These are phyloP conservation scores for Pyrochroa serraticornis DNA, from an alignment of 2,888 invertebrate species.

Conservation along the genomic window DNA sequence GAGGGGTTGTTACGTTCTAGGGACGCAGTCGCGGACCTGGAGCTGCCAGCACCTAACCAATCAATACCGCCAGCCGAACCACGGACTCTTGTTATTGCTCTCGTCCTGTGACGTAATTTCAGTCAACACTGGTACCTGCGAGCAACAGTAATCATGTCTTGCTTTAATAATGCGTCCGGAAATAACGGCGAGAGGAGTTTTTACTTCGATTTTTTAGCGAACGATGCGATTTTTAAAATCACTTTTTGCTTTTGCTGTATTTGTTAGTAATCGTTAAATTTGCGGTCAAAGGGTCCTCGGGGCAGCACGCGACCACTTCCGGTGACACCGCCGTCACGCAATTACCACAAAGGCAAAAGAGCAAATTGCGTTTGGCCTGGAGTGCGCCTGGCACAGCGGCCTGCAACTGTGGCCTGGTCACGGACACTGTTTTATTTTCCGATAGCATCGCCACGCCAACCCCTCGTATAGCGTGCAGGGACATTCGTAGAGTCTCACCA, in stretches of 20 bases:
- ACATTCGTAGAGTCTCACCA: neutral
- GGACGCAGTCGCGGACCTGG: conserved; percentile 61
- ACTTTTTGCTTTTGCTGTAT: neutral
- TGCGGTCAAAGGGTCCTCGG: conserved; percentile 34
- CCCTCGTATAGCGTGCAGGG: neutral
- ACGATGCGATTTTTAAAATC: conserved; percentile 6
- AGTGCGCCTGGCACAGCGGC: conserved; percentile 39
- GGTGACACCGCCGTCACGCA: conserved; percentile 40
- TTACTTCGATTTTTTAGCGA: neutral
- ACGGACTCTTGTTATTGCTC: conserved; percentile 49
- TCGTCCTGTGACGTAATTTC: conserved; percentile 53
- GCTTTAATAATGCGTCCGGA: too few species aligned
- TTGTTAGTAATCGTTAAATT: conserved; percentile 18
- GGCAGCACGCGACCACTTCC: conserved; percentile 40
- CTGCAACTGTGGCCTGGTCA: conserved; percentile 39
- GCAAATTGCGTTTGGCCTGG: conserved; percentile 42
- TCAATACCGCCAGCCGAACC: conserved; percentile 52
- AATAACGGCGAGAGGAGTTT: too few species aligned
- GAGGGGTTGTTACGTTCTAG: conserved; percentile 44
- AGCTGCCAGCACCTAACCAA: conserved; percentile 57
- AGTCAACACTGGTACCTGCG: conserved; percentile 52
- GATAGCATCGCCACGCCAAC: conserved; percentile 20
- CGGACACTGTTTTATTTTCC: conserved; percentile 39
- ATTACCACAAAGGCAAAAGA: conserved; percentile 42
- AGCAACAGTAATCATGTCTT: conserved; percentile 24